Evolutionary conservation across 2,888 invertebrate genomes (phyloP), one percentile per base, ranked within the genome.

Genomic region (Megamerina dolium): DNA sequence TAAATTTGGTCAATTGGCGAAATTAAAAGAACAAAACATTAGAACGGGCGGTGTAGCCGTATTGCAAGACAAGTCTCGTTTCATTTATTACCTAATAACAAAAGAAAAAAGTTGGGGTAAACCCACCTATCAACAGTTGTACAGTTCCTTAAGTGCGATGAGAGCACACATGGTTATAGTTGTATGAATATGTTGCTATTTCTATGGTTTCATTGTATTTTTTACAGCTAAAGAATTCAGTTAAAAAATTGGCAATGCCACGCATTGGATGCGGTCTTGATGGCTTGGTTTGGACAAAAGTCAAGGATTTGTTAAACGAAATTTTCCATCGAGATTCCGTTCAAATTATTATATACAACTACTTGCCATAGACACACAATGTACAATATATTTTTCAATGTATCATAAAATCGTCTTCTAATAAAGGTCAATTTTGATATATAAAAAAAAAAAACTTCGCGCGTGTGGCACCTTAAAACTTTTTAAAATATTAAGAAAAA

Each of bases 211-310:
- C n/a, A n/a, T n/a, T n/a, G n/a, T n/a, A n/a, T 33, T 17, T 14
- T 20, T 46, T 49, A n/a, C 29, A 70, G 70, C 52, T 68, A 4
- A 51, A 71, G 34, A 60, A 79, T 49, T 55, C 68, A 16, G 75
- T 82, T 0, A 65, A 52, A 13, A 72, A 75, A 38, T 49, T 83
- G 36, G 79, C 81, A 2, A 76, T 83, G 64, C 83, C 83, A 0
- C 66, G 73, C 51, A 77, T 83, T 44, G 83, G 82, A 1, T 82
- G 82, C 62, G 83, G 83, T 4, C 63, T 83, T 31, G 83, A 83
- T 60, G 65, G 75, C 5, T 68, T 83, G 3, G 64, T 74, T 32
- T 83, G 83, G 83, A 46, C 49, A 1, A 68, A 70, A 43, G 82
- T 83, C 0, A 74, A 73, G 45, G 58, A 64, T 3, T 70, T 76